Evolutionary conservation across 2,888 invertebrate genomes (phyloP).

Genomic region (Tenthredo scrophulariae): DNA sequence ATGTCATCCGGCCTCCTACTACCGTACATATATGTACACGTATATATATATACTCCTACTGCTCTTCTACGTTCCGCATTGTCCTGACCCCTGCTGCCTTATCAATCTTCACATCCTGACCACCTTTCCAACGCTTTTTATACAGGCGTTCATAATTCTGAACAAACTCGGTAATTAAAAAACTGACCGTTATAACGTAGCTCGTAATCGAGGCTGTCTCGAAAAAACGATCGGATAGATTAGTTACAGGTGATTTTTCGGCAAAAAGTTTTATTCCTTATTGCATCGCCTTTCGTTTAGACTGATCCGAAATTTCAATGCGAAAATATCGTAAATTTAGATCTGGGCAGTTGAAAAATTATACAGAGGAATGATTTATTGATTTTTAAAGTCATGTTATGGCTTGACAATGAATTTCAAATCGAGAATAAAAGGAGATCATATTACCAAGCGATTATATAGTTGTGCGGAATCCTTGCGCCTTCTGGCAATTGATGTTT

Average conservation of each 20-base stretch:
- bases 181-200: neutral
- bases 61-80: constrained; percentile 32
- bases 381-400: neutral
- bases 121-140: neutral
- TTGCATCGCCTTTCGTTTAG: neutral
- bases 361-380: no score
- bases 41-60: neutral
- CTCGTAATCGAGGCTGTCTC: neutral
- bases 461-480: no score
- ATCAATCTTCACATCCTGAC: constrained; percentile 34
- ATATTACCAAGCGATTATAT: neutral
- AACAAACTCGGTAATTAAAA: neutral
- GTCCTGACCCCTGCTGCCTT: constrained; percentile 39
- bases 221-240: neutral
- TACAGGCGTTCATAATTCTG: neutral
- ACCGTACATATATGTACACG: neutral
- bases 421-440: neutral
- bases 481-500: no score
- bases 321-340: neutral
- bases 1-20: constrained; percentile 46
- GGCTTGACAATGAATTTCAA: neutral
- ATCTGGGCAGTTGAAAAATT: neutral
- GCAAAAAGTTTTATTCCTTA: neutral
- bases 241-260: neutral
- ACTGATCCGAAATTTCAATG: neutral